Base-by-base conservation (phyloP, 2,888 invertebrate genomes). In the Gandaritis pyraliata region DNA sequence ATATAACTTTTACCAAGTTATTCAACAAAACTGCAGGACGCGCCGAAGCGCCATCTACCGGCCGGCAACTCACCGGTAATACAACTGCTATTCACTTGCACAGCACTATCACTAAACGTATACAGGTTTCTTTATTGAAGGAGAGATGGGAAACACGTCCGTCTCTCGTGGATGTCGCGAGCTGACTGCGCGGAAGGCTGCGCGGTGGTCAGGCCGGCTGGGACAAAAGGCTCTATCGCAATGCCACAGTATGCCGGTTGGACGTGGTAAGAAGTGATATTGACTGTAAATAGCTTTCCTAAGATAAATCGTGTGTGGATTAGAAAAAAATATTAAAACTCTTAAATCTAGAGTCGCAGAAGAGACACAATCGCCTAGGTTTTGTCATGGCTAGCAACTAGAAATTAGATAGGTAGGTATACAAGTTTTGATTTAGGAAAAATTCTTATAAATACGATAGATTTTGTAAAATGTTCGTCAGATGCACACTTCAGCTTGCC, bases 41-140 rank as follows among this genome's bases (percentile, higher is more conserved):
- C 83, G 78, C 70, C 61, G 67, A 72, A 78, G 68, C 86, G 89
- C 88, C 89, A 88, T 85, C 89, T 89, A 80, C 66, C 73, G 81
- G 66, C 71, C 69, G 69, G 60, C 48, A 52, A 71, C 70, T 71
- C 69, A 71, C 70, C 70, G 66, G 67, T 52, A 51, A 55, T 48
- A 33, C 46, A 63, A 51, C 58, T 16, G 58, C 62, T 62, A 45
- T 49, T 58, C 62, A 59, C 58, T 56, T 59, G 48, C 59, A 62
- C 57, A 57, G 47, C 47, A 64, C 63, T 59, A 52, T 66, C 63
- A 59, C 61, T 54, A 67, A 64, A 68, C 64, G 73, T 67, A 69
- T 62, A 72, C 69, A 60, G 68, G 55, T 53, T 53, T 68, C 38
- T 41, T 64, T 59, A 48, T 45, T 10, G 15, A 56, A 61, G 52